Percentiles rank a stretch among this genome's conserved stretches.
phyloP scores from a whole-genome alignment of 1,140 invertebrate genomes.

The Frieseomelitta varia region DNA sequence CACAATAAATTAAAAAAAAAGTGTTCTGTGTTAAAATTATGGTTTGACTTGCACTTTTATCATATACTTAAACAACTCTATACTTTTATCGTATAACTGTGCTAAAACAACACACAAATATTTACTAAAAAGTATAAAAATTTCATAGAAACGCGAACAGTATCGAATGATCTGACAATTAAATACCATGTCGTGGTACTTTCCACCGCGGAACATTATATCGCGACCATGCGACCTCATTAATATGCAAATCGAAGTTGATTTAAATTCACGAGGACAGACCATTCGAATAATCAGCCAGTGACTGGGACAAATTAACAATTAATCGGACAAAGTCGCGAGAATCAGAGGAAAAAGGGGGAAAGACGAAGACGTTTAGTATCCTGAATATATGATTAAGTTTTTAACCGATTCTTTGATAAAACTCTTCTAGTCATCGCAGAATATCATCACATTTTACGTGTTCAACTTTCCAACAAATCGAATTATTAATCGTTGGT shows the following conservation, averaged over 20 bases:
- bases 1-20: no score
- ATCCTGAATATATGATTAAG: not conserved
- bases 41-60: no score
- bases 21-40: no score
- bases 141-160: not conserved
- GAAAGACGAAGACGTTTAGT: not conserved
- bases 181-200: not conserved
- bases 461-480: not conserved
- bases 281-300: not conserved
- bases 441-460: no score
- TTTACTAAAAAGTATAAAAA: not conserved
- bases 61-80: no score
- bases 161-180: not conserved
- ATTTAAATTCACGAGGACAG: slow-evolving; percentile 31
- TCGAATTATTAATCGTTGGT: not conserved
- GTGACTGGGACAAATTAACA: slow-evolving; percentile 29
- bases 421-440: not conserved
- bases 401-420: not conserved
- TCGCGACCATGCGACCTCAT: slow-evolving; percentile 2
- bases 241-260: slow-evolving; percentile 29
- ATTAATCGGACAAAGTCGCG: not conserved
- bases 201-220: not conserved
- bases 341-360: no score
- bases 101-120: no score
- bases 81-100: no score